Evolutionary conservation across 2,888 invertebrate genomes (phyloP).

Genomic region (Aricia artaxerxes): DNA sequence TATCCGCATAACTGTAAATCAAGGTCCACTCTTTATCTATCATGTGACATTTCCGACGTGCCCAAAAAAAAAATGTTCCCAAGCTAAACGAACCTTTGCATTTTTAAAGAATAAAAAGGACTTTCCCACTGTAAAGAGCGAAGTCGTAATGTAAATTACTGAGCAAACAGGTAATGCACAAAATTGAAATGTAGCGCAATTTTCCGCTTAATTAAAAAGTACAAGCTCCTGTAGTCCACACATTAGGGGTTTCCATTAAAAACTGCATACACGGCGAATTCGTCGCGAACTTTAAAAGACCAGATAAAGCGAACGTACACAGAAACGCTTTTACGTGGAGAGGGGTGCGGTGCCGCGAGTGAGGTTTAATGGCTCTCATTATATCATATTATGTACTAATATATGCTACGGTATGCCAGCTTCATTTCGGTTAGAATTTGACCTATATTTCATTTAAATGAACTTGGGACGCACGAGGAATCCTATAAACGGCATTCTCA

Average conservation of each 20-base stretch:
- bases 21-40: no score
- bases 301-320: constrained; percentile 26
- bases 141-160: neutral
- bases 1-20: no score
- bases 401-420: neutral
- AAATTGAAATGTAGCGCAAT: constrained; percentile 16
- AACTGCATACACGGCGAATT: constrained; percentile 27
- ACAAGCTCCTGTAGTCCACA: neutral
- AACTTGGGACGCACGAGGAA: neutral
- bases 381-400: constrained; percentile 30
- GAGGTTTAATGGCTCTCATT: constrained; percentile 23
- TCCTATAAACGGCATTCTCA: constrained; percentile 6
- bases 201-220: constrained; percentile 19
- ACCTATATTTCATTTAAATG: constrained; percentile 9
- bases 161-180: constrained; percentile 6
- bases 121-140: neutral
- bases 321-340: constrained; percentile 23
- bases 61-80: neutral
- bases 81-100: neutral
- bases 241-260: constrained; percentile 11
- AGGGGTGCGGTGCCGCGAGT: neutral
- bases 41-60: neutral
- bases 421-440: constrained; percentile 15
- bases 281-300: constrained; percentile 23
- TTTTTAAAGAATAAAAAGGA: neutral